These are phyloP conservation scores for Atta cephalotes DNA, from an alignment of 1,140 invertebrate species.

Conservation along the genomic window DNA sequence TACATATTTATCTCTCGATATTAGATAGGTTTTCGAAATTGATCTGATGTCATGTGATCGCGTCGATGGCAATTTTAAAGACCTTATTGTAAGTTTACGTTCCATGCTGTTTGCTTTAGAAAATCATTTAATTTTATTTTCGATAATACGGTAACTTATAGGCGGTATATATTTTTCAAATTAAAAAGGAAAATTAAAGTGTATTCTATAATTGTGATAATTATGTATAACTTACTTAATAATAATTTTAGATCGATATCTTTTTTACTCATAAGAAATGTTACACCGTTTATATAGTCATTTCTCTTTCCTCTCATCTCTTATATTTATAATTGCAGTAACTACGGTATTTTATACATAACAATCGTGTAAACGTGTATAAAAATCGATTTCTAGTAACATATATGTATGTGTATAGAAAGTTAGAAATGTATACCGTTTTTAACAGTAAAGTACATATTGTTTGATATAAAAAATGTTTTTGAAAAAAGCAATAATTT, in stretches of 20 bases:
- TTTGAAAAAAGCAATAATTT: not conserved
- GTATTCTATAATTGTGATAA: not conserved
- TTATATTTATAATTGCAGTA: not conserved
- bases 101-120: not conserved
- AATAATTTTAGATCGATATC: not conserved
- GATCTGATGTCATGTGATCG: no score
- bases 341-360: not conserved
- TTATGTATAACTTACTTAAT: not conserved
- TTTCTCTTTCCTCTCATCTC: not conserved
- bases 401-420: not conserved
- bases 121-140: not conserved
- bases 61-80: not conserved
- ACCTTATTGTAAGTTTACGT: not conserved
- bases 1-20: not conserved
- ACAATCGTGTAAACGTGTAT: not conserved
- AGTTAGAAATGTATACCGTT: not conserved
- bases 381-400: constrained; percentile 2
- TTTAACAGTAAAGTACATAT: not conserved
- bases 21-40: not conserved
- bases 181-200: not conserved
- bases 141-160: not conserved
- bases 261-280: not conserved
- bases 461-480: not conserved
- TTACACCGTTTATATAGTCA: not conserved
- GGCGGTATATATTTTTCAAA: not conserved